Conservation (phyloP, 2,113 vertebrate genomes). For the Sander lucioperca region DNA sequence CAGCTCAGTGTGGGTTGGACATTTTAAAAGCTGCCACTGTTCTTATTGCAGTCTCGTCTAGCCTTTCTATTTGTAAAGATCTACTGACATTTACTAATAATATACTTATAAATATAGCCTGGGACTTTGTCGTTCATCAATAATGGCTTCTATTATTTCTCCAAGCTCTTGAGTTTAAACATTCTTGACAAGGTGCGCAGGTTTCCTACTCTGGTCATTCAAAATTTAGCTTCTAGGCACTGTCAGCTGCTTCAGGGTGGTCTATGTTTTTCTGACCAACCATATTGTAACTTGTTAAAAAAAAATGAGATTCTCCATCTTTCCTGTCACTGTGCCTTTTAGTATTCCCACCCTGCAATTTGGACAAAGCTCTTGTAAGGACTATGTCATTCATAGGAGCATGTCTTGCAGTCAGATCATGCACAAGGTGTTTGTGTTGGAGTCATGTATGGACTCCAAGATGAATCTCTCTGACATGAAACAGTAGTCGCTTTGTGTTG, state of each 20-base stretch:
- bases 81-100: conserved; percentile 36
- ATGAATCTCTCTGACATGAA: conserved; percentile 68
- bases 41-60: conserved; percentile 26
- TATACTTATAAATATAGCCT: conserved; percentile 15
- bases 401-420: conserved; percentile 45
- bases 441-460: conserved; percentile 24
- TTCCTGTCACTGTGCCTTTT: conserved; percentile 33
- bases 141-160: conserved; percentile 46
- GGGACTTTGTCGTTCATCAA: conserved; percentile 30
- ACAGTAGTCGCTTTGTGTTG: conserved; percentile 63
- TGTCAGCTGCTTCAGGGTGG: conserved; percentile 66
- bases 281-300: conserved; percentile 20
- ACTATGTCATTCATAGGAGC: conserved; percentile 1
- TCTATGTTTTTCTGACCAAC: conserved; percentile 46
- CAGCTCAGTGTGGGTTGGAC: conserved; percentile 40
- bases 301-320: conserved; percentile 39
- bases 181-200: conserved; percentile 23
- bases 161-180: conserved; percentile 36
- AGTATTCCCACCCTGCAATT: conserved; percentile 41
- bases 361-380: conserved; percentile 11
- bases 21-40: conserved; percentile 11
- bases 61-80: conserved; percentile 14
- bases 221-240: conserved; percentile 14
- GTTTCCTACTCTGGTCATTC: conserved; percentile 18
- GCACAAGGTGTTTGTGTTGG: conserved; percentile 66